Conservation (phyloP, 2,113 vertebrate genomes). For the Ailuropoda melanoleuca region DNA sequence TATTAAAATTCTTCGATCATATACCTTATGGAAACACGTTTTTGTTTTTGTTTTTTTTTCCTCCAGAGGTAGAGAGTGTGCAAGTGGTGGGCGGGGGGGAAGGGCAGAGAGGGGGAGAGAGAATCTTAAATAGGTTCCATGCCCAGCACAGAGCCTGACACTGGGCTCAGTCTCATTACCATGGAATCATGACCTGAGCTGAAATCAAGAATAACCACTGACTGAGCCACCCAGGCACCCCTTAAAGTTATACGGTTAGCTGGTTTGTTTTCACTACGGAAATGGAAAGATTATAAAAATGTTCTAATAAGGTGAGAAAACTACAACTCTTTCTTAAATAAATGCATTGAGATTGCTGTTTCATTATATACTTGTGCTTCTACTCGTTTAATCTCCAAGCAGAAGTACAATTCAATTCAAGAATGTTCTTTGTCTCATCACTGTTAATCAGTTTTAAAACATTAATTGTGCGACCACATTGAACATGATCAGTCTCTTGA, state of each 20-base stretch:
- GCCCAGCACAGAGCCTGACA: background rate
- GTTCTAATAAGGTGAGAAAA: background rate
- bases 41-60: background rate
- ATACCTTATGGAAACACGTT: background rate
- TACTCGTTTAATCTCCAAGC: background rate
- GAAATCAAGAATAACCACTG: background rate
- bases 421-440: background rate
- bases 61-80: background rate
- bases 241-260: background rate
- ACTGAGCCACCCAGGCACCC: background rate
- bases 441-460: background rate
- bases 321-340: background rate
- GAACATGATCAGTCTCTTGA: background rate
- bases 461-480: background rate
- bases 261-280: background rate
- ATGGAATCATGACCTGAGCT: background rate
- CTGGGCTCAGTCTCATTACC: background rate
- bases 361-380: background rate
- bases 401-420: background rate
- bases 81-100: background rate
- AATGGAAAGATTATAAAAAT: background rate
- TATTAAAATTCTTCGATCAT: background rate
- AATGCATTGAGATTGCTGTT: background rate
- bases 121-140: background rate
- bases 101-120: background rate